Conservation (phyloP, 30 jellyfish, hydroid and myxozoan species). For the Turritopsis dohrnii region DNA sequence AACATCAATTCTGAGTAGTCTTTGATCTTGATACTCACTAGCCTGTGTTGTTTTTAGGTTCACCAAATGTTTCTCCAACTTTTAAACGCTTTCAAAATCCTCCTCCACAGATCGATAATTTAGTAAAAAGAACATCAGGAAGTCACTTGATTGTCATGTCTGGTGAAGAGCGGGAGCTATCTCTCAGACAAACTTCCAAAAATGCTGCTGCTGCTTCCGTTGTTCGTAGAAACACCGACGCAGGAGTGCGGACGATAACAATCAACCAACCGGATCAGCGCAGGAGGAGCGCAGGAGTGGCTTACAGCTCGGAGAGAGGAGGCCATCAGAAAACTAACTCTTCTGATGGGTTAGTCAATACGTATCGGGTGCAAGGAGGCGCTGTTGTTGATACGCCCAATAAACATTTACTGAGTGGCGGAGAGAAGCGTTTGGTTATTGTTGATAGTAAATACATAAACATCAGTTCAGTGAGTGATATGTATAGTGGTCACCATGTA, state of each 20-base stretch:
- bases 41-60: not conserved
- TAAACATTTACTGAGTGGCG: constrained; percentile 1
- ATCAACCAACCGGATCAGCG: not conserved
- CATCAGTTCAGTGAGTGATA: constrained; percentile 17
- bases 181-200: not conserved
- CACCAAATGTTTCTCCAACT: constrained; percentile 14
- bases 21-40: too few species aligned
- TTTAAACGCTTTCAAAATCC: not conserved
- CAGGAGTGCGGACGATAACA: not conserved
- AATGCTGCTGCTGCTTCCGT: not conserved
- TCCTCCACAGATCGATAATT: constrained; percentile 12
- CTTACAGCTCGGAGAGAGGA: not conserved
- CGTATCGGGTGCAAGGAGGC: not conserved
- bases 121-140: constrained; percentile 15
- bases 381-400: not conserved
- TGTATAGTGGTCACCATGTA: not conserved
- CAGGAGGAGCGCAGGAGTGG: not conserved
- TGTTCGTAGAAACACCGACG: constrained; percentile 8
- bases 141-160: constrained; percentile 15
- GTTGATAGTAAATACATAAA: constrained; percentile 31
- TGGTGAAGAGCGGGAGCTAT: constrained; percentile 23
- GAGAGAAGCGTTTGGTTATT: constrained; percentile 24
- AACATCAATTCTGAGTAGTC: too few species aligned
- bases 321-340: constrained; percentile 5
- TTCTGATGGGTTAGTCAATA: constrained; percentile 1